Evolutionary conservation across 2,113 vertebrate genomes (phyloP).

Genomic region (Caranx melampygus): DNA sequence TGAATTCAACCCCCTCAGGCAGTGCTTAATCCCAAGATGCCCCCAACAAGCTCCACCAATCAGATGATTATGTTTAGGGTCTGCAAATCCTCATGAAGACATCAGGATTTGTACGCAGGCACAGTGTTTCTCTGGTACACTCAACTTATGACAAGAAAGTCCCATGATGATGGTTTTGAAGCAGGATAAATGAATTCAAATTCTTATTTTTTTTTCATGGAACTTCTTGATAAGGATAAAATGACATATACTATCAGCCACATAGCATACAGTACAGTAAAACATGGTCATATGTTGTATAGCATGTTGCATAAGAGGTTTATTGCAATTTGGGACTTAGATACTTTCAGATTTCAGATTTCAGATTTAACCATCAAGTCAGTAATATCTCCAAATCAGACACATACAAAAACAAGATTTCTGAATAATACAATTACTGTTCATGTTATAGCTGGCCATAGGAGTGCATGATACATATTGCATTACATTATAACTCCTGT

Average conservation of each 20-base stretch:
- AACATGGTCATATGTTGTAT: background rate
- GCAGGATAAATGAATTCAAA: background rate
- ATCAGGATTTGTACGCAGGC: constrained; percentile 33
- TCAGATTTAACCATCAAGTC: too few species aligned
- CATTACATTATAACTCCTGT: background rate
- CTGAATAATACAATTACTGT: background rate
- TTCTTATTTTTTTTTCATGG: too few species aligned
- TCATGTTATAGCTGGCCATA: too few species aligned
- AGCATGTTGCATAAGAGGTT: background rate
- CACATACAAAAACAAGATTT: background rate
- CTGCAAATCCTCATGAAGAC: constrained; percentile 41
- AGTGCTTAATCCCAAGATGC: constrained; percentile 41
- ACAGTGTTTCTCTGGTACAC: background rate
- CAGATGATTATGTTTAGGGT: constrained; percentile 32
- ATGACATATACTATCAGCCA: background rate
- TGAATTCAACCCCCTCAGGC: constrained; percentile 24
- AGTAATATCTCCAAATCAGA: background rate
- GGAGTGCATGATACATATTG: too few species aligned
- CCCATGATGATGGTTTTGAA: constrained; percentile 1
- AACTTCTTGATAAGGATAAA: background rate
- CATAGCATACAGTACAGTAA: background rate
- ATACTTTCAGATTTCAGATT: too few species aligned
- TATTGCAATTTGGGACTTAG: background rate
- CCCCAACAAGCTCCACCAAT: constrained; percentile 36
- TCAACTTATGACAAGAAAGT: constrained; percentile 17